Conservation (phyloP, 92 coral and sea anemone genomes). For the Anthopleura xanthogrammica region DNA sequence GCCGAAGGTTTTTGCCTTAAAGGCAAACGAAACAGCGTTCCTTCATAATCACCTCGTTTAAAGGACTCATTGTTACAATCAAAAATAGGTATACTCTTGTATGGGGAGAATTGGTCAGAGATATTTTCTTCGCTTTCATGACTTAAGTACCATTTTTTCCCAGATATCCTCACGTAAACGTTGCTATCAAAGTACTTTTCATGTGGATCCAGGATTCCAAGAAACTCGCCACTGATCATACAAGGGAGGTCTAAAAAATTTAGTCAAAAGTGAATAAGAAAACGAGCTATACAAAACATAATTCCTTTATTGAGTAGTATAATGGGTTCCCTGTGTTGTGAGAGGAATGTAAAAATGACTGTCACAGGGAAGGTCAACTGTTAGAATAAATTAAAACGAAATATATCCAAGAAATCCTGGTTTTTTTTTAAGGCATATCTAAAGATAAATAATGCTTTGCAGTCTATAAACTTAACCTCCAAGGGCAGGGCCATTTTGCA, state of each 20-base stretch:
- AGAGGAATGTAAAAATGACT: too few relatives aligned
- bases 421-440: too few relatives aligned
- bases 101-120: constrained; percentile 72
- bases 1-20: constrained; percentile 54
- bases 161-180: constrained; percentile 49
- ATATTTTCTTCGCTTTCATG: background rate
- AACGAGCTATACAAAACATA: too few relatives aligned
- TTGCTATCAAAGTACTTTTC: constrained; percentile 64
- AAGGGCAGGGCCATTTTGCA: too few relatives aligned
- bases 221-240: constrained; percentile 61
- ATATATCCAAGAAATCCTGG: too few relatives aligned
- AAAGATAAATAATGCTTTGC: too few relatives aligned
- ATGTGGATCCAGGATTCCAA: constrained; percentile 84
- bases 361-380: too few relatives aligned
- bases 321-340: too few relatives aligned
- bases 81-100: constrained; percentile 46
- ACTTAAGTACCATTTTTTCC: constrained; percentile 45
- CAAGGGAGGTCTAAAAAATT: constrained; percentile 73
- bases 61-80: constrained; percentile 40
- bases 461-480: too few relatives aligned
- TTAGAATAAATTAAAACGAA: too few relatives aligned
- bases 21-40: constrained; percentile 83
- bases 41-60: constrained; percentile 41
- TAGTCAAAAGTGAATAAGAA: too few relatives aligned
- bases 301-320: too few relatives aligned